Evolutionary conservation across 2,888 invertebrate species (phyloP), one percentile per base, ranked within the genome.

Genomic region (Chymomyza procnemis): DNA sequence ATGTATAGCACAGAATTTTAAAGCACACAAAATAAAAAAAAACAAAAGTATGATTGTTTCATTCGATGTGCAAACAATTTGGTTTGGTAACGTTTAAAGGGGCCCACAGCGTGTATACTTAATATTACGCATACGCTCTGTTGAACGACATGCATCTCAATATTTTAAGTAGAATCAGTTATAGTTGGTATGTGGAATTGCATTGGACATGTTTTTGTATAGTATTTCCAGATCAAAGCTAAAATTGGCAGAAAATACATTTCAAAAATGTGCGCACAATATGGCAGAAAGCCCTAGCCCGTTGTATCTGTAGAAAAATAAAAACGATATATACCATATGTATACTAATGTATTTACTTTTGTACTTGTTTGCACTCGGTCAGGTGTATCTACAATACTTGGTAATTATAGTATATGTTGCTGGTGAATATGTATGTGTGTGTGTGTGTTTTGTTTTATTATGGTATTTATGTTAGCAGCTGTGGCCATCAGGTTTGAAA

Each of bases 61-160:
- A 84, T 83, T 86, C 86, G 84, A 71, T 73, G 66, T 67, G 81
- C 74, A 81, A 86, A 83, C 77, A 82, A 64, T 67, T 71, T 63
- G 72, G 67, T 66, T 50, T 19, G 21, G 19, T 3, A 54, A n/a
- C 16, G 18, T 50, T 47, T 4, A 50, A 50, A 18, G 18, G 48
- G 1, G 48, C 18, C 48, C 6, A 18, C 48, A 50, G 48, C 48
- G 4, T 16, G 16, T 41, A 41, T 41, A 41, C 34, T 41, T 41
- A 55, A 66, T 26, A 80, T 78, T 58, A 54, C 70, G 57, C 72
- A 78, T 74, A 69, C 74, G 76, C 72, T 66, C 54, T 58, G 62
- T 63, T n/a, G 67, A 57, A 16, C n/a, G 34, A 5, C 19, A 18
- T 41, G 34, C 34, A 41, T 26, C 26, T 26, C 1, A 26, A 26